These are phyloP conservation scores for Athrips mouffetella DNA, from an alignment of 2,888 invertebrate genomes.

Conservation along the genomic window DNA sequence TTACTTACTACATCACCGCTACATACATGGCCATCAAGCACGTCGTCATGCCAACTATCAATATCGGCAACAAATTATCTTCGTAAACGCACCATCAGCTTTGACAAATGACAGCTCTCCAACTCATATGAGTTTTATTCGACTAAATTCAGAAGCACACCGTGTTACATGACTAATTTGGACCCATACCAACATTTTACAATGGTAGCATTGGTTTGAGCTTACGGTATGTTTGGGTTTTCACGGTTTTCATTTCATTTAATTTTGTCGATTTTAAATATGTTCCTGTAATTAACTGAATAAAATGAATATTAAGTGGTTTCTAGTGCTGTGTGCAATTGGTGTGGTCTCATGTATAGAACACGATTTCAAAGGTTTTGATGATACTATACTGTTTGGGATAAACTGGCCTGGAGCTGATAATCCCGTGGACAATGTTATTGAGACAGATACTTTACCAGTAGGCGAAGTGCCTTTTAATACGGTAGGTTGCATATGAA, in stretches of 20 bases:
- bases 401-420: slow-evolving; percentile 85
- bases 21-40: background rate
- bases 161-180: no score
- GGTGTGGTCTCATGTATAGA: slow-evolving; percentile 49
- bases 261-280: slow-evolving; percentile 24
- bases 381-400: slow-evolving; percentile 88
- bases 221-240: slow-evolving; percentile 13
- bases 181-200: no score
- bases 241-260: slow-evolving; percentile 17
- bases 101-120: slow-evolving; percentile 60
- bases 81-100: background rate
- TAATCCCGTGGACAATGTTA: slow-evolving; percentile 37
- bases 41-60: no score
- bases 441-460: slow-evolving; percentile 45
- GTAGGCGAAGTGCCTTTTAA: slow-evolving; percentile 33
- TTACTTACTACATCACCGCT: background rate
- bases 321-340: slow-evolving; percentile 40
- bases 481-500: slow-evolving; percentile 8
- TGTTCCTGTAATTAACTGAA: slow-evolving; percentile 28
- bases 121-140: slow-evolving; percentile 43
- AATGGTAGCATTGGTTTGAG: background rate
- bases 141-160: slow-evolving; percentile 26
- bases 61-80: background rate
- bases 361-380: slow-evolving; percentile 86
- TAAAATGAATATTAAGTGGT: slow-evolving; percentile 48